Percentiles rank a stretch among this genome's conserved stretches.
Conservation (phyloP, 2,113 vertebrate genomes). For the Opisthocomus hoazin region DNA sequence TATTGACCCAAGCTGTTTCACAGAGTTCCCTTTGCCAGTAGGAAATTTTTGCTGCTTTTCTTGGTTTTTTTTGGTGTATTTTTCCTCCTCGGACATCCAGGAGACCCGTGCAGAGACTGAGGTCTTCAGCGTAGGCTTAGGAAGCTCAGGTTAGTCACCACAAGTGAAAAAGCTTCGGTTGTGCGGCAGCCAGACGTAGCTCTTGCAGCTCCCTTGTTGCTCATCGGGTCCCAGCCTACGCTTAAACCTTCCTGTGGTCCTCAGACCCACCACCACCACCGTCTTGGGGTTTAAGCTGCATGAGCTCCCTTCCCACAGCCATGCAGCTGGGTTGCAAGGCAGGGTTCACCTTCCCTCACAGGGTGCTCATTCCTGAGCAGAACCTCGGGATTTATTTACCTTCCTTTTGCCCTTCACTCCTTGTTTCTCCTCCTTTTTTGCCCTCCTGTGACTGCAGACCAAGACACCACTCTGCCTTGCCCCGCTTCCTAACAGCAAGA, state of each 20-base stretch:
- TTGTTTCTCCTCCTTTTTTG: not conserved
- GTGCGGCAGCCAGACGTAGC: not conserved
- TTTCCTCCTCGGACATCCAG: rapidly evolving
- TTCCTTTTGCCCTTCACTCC: not conserved
- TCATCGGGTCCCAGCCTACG: not conserved
- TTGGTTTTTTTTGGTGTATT: not conserved
- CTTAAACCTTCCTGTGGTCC: not conserved
- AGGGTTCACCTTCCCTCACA: rapidly evolving
- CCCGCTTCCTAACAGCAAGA: rapidly evolving
- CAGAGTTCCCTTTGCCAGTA: not conserved
- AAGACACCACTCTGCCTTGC: not conserved
- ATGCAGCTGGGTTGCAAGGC: rapidly evolving
- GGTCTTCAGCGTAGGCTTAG: not conserved
- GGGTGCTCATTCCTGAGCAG: not conserved
- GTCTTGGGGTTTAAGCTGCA: rapidly evolving
- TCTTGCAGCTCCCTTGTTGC: not conserved
- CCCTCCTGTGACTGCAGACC: rapidly evolving
- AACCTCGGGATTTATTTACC: not conserved
- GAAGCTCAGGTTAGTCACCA: not conserved
- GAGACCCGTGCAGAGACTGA: rapidly evolving
- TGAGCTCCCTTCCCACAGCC: rapidly evolving
- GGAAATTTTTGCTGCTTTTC: not conserved
- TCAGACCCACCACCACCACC: not conserved
- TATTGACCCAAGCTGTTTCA: rapidly evolving
- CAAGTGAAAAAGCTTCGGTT: not conserved